phyloP scores from a whole-genome alignment of 2,888 invertebrate species.

The Perizoma affinitatum region DNA sequence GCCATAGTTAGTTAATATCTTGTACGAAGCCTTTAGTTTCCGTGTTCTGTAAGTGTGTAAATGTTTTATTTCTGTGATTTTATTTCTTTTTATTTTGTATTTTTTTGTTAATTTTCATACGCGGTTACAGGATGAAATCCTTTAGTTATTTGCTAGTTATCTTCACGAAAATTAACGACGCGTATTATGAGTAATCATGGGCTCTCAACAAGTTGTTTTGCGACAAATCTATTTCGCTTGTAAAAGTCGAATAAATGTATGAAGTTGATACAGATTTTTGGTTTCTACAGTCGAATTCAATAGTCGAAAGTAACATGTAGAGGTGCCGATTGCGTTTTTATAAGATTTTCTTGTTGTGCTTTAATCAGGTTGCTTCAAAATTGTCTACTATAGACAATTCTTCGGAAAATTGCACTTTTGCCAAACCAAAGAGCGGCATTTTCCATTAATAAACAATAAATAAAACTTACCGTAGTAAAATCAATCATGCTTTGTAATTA shows the following conservation, averaged over 20 bases:
- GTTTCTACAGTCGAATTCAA: slow-evolving; percentile 3
- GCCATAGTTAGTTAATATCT: slow-evolving; percentile 73
- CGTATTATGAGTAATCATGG: slow-evolving; percentile 31
- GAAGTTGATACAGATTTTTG: neutral
- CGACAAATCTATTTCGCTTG: slow-evolving; percentile 27
- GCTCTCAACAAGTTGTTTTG: slow-evolving; percentile 21
- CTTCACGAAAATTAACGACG: slow-evolving; percentile 29
- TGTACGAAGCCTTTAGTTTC: slow-evolving; percentile 63
- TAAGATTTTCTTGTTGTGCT: slow-evolving; percentile 28
- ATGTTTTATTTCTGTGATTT: slow-evolving; percentile 77
- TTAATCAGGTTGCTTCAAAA: slow-evolving; percentile 48
- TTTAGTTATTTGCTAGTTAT: slow-evolving; percentile 68
- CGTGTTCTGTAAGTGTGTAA: slow-evolving; percentile 61
- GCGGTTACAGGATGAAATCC: slow-evolving; percentile 74
- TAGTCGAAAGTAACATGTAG: slow-evolving; percentile 1
- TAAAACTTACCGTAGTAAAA: slow-evolving; percentile 25
- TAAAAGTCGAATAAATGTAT: neutral
- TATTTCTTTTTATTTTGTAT: slow-evolving; percentile 58
- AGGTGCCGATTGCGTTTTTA: neutral
- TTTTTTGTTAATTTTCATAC: slow-evolving; percentile 61
- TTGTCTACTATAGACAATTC: slow-evolving; percentile 25
- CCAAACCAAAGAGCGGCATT: slow-evolving; percentile 68
- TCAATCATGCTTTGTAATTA: slow-evolving; percentile 60
- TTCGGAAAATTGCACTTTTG: slow-evolving; percentile 48
- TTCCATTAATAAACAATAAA: slow-evolving; percentile 40